These are phyloP conservation scores for Trypoxylus dichotomus DNA, from an alignment of 1,140 invertebrate genomes.

Conservation along the genomic window DNA sequence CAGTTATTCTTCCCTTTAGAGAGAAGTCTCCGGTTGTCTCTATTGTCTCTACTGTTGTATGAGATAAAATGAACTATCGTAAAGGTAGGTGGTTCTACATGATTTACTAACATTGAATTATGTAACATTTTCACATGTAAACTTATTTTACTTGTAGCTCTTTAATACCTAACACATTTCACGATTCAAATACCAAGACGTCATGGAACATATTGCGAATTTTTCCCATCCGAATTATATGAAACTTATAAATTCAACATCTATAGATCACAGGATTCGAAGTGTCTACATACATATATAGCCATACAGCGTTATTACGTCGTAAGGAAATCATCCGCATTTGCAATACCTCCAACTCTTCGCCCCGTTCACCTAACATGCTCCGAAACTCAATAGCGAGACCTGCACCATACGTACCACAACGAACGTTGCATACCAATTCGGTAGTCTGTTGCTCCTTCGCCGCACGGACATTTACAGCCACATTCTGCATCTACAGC, in stretches of 20 bases:
- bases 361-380: background rate
- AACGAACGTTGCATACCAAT: background rate
- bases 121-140: no score
- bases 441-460: background rate
- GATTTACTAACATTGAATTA: no score
- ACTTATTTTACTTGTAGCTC: no score
- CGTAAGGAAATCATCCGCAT: constrained; percentile 2
- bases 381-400: background rate
- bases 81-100: no score
- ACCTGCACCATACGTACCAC: background rate
- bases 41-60: no score
- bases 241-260: background rate
- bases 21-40: no score
- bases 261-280: background rate
- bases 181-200: no score
- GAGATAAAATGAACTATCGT: no score
- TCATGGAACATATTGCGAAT: background rate
- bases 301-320: background rate
- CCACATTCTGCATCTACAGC: background rate
- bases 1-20: no score
- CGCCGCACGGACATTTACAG: background rate
- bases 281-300: background rate
- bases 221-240: background rate
- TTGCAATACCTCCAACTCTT: background rate
- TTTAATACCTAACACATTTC: no score